Base-by-base conservation (phyloP, 1,140 invertebrate genomes). In the Metopolophium dirhodum region DNA sequence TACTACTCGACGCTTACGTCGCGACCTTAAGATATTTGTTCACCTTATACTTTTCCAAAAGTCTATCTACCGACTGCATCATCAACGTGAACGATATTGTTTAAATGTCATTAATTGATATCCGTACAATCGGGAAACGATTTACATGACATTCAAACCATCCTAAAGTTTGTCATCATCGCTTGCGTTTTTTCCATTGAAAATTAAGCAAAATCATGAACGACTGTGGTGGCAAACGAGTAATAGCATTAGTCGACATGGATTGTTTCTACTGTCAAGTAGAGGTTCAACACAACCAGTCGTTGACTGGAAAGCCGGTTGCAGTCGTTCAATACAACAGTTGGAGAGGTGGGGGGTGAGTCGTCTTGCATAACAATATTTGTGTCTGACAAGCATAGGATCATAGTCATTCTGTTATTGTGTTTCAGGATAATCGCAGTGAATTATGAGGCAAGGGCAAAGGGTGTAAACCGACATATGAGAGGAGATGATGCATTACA, bases 251-350 rank as follows among this genome's bases (percentile, higher is more conserved):
- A 87, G 97, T 99, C 93, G 99, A 99, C 95, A 99, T 99, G 99
- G 99, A 99, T 95, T 99, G 99, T 96, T 99, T 99, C 95, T 99
- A 99, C 95, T 99, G 99, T 94, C 98, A 98, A 96, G 99, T 99
- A 2, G 99, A 99, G 96, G 97, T 98, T 95, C 97, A 98, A 95
- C 95, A 98, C 47, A 96, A 98, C 94, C 98, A 98, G 8, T 95
- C 96, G 90, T 96, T 98, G 94, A 96, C 96, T 95, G 98, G 98
- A 90, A 97, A 98, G 95, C 99, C 99, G 3, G 96, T 99, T 93
- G 98, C 98, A 92, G 99, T 99, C 26, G 98, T 99, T 0, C 99
- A 99, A 95, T 99, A 99, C 95, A 99, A 99, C 95, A 96, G 96
- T 18, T 99, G 97, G 97, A 97, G 97, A 96, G 98, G 98, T 91